A percentile compares a stretch with the other conserved stretches of the same genome.
Evolutionary conservation across 2,797 vertebrate species (phyloP).

Genomic region (Xiphorhynchus erythropygius): DNA sequence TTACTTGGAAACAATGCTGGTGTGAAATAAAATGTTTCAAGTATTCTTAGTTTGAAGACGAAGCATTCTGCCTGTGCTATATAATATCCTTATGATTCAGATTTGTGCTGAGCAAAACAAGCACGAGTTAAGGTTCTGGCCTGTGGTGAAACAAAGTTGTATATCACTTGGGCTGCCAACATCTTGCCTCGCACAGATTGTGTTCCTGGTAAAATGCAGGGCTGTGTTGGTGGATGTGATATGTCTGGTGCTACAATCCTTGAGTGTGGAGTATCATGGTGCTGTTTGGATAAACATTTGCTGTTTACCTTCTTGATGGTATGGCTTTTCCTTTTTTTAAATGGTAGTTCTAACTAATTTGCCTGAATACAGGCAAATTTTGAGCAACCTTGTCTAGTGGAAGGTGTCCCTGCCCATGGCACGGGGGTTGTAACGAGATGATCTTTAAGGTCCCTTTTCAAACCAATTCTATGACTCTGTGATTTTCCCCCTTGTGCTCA

Average conservation of each 20-base stretch:
- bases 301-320: background rate
- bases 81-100: background rate
- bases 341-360: background rate
- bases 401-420: background rate
- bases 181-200: background rate
- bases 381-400: background rate
- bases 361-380: background rate
- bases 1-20: background rate
- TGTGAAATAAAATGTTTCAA: background rate
- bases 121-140: background rate
- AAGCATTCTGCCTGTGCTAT: background rate
- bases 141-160: background rate
- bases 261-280: background rate
- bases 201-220: background rate
- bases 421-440: background rate
- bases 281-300: background rate
- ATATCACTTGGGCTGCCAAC: background rate
- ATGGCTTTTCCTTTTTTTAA: background rate
- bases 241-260: background rate
- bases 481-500: background rate
- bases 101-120: background rate
- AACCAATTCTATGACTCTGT: background rate
- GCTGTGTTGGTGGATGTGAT: background rate
- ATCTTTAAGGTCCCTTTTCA: background rate
- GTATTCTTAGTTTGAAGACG: background rate